Conservation (phyloP, 2,888 invertebrate genomes). For the Melieria omissa region DNA sequence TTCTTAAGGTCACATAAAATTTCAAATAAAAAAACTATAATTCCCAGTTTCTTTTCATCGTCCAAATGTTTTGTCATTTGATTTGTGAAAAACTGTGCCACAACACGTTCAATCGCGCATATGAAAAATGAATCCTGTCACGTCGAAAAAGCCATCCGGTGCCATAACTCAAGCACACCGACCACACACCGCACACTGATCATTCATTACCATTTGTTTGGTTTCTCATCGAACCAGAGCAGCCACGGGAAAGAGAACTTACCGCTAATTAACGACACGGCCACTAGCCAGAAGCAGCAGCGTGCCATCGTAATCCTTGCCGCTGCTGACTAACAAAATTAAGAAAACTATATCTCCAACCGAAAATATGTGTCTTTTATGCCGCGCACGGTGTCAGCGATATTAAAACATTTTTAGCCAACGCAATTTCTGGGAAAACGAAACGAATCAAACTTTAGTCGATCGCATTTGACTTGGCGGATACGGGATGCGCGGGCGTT, state of each 20-base stretch:
- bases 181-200: background rate
- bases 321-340: conserved; percentile 12
- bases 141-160: too few relatives aligned
- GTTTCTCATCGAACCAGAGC: background rate
- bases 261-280: conserved; percentile 39
- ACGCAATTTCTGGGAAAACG: conserved; percentile 22
- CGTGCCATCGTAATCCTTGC: conserved; percentile 40
- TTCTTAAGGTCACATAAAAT: too few relatives aligned
- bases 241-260: conserved; percentile 18
- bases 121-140: too few relatives aligned
- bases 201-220: background rate
- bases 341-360: background rate
- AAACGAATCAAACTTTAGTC: background rate
- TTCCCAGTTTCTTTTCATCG: too few relatives aligned
- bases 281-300: conserved; percentile 33
- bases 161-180: too few relatives aligned
- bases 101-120: too few relatives aligned
- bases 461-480: background rate
- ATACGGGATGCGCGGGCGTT: background rate
- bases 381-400: conserved; percentile 14
- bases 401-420: conserved; percentile 29
- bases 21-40: too few relatives aligned
- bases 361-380: conserved; percentile 5
- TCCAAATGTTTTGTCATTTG: too few relatives aligned
- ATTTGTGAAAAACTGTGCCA: too few relatives aligned